Conservation (phyloP, 1,140 invertebrate species). For the Helicorthomorpha holstii region DNA sequence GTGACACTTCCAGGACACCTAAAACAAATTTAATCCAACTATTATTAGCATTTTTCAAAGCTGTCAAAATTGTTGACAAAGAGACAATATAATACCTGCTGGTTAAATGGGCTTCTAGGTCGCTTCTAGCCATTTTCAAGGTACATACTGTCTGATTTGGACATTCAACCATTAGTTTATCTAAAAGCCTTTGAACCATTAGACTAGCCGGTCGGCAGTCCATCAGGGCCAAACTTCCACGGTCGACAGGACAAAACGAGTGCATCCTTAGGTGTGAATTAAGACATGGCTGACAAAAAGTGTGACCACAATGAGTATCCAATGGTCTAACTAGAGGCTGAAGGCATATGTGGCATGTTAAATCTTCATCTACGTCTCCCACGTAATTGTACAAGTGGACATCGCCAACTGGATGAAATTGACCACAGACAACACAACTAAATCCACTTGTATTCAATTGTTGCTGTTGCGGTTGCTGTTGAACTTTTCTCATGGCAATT, state of each 20-base stretch:
- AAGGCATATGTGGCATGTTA: constrained; percentile 33
- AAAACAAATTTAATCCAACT: constrained; percentile 12
- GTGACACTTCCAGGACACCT: not conserved
- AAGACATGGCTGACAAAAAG: constrained; percentile 30
- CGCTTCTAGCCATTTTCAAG: constrained; percentile 26
- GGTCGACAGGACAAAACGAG: constrained; percentile 25
- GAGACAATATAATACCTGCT: constrained; percentile 23
- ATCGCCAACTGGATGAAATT: constrained; percentile 28
- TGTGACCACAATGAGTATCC: constrained; percentile 35
- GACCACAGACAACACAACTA: constrained; percentile 30
- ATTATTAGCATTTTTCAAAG: constrained; percentile 18
- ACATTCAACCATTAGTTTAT: constrained; percentile 32
- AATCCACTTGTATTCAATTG: too few relatives aligned
- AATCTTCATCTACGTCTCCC: constrained; percentile 32
- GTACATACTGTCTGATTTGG: constrained; percentile 31
- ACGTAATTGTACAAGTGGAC: constrained; percentile 34
- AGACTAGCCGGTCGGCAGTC: constrained; percentile 25
- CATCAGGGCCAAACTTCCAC: constrained; percentile 16
- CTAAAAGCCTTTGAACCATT: constrained; percentile 28
- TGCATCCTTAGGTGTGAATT: constrained; percentile 27
- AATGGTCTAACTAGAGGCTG: constrained; percentile 22
- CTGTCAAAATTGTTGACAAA: not conserved
- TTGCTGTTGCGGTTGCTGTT: too few relatives aligned
- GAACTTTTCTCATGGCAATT: too few relatives aligned
- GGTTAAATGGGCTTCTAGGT: constrained; percentile 31